Evolutionary conservation across 2,113 vertebrate genomes (phyloP), one percentile per base, ranked within the genome.

Genomic region (Phycodurus eques): DNA sequence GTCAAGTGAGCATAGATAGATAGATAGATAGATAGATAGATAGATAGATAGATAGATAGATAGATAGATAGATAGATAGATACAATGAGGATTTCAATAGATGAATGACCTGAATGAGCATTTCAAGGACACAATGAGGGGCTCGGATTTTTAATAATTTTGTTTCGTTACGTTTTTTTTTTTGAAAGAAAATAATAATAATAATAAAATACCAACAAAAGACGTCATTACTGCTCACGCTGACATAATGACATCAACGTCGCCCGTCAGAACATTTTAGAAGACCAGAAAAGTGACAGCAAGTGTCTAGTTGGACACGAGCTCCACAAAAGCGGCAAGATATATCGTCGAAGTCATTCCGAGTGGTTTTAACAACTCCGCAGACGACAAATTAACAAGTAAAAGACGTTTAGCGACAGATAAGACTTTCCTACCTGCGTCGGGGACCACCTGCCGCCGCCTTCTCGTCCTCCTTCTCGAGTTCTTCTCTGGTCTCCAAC

Each of bases 61-160:
- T 49, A 39, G 35, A 39, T 39, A 39, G 35, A 8, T 47, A 12
- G 46, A 47, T 47, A 12, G 13, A 47, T 47, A 13, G 46, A 12
- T 10, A 47, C 47, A 15, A 4, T 51, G 63, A 53, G 53, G 71
- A 69, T 49, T 82, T 77, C 42, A 75, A 2, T 47, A 47, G 46
- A 49, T 49, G 6, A 3, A 49, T 49, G 6, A 49, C 10, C 2
- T 49, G 4, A 15, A 4, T 51, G 63, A 53, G 53, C 71, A 69
- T 49, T 82, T 77, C 42, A 75, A 2, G 56, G 53, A 74, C 67
- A 62, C 46, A 15, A 4, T 7, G 43, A 0, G 27, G 4, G 2
- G 15, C 51, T 70, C 67, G 39, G 8, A 65, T 57, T 11, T 65
- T 0, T 53, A n/a, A 39, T 3, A 62, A 19, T 3, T 9, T 27